Percentiles rank a stretch among this genome's conserved stretches.
Evolutionary conservation across 35 echinoderm and acorn worm genomes (phyloP).

Genomic region (Eucidaris tribuloides): DNA sequence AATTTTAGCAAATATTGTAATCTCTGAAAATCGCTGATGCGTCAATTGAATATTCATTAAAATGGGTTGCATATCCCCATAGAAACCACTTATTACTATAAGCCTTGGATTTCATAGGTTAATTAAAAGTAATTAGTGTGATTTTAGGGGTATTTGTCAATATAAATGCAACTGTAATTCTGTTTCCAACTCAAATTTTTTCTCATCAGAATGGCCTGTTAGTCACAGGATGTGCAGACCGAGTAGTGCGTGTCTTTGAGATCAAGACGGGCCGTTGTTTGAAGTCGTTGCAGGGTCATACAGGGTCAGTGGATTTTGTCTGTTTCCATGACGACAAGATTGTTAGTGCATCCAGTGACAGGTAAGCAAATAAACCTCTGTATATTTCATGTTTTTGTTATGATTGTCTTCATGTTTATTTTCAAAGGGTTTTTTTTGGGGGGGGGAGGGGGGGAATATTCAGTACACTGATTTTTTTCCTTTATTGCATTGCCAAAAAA

Average conservation of each 20-base stretch:
- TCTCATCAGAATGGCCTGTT: background rate
- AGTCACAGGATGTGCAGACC: conserved; percentile 56
- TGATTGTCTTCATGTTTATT: no score
- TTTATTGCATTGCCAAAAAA: no score
- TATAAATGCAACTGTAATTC: background rate
- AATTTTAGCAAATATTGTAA: no score
- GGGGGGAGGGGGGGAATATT: no score
- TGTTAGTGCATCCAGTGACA: conserved; percentile 46
- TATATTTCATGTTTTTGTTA: no score
- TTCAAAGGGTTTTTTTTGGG: no score
- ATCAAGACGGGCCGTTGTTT: conserved; percentile 13
- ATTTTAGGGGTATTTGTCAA: background rate
- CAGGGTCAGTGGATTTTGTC: conserved; percentile 27
- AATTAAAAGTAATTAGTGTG: no score
- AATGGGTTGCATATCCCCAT: background rate
- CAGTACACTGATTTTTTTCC: no score
- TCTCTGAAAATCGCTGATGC: background rate
- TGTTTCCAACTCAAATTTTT: background rate
- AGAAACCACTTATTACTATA: background rate
- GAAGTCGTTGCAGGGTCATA: conserved; percentile 46
- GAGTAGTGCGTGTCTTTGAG: conserved; percentile 52
- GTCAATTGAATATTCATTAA: background rate
- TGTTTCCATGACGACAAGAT: conserved; percentile 29
- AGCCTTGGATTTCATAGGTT: no score
- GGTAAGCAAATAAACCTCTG: no score